A percentile compares a stretch with the other conserved stretches of the same genome.
These are phyloP conservation scores for Triops longicaudatus DNA, from an alignment of 1,140 invertebrate genomes.

Conservation along the genomic window DNA sequence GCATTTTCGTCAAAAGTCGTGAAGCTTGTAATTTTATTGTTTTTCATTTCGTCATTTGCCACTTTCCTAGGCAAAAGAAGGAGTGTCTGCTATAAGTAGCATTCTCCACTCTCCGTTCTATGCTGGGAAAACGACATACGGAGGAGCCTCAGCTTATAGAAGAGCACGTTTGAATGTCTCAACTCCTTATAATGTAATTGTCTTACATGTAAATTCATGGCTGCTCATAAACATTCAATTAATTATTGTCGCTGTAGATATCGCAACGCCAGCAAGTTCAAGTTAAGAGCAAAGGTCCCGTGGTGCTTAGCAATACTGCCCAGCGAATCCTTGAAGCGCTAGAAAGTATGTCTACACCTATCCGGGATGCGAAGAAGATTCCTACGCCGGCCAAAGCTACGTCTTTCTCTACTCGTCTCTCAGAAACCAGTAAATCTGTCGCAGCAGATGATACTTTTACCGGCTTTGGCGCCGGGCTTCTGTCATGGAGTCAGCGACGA, in stretches of 20 bases:
- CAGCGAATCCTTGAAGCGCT: slow-evolving; percentile 39
- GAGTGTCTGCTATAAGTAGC: background rate
- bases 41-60: too few species aligned
- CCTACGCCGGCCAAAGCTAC: slow-evolving; percentile 19
- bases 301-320: slow-evolving; percentile 40
- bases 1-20: too few species aligned
- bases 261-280: slow-evolving; percentile 16
- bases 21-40: too few species aligned
- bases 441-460: background rate
- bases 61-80: background rate
- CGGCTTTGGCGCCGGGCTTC: slow-evolving; percentile 19
- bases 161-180: slow-evolving; percentile 32
- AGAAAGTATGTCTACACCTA: slow-evolving; percentile 41
- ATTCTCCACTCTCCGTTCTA: slow-evolving; percentile 64
- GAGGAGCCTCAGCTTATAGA: slow-evolving; percentile 58
- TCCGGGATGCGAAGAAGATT: slow-evolving; percentile 36
- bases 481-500: slow-evolving; percentile 10
- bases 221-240: too few species aligned
- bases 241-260: background rate
- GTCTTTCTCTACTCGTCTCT: slow-evolving; percentile 28
- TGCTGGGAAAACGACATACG: slow-evolving; percentile 65
- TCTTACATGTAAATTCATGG: too few species aligned
- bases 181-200: slow-evolving; percentile 35
- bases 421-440: background rate
- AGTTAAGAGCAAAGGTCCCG: slow-evolving; percentile 28